Percentiles rank a stretch among this genome's conserved stretches.
phyloP scores from a whole-genome alignment of 2,113 vertebrate species.

The Carassius gibelio region DNA sequence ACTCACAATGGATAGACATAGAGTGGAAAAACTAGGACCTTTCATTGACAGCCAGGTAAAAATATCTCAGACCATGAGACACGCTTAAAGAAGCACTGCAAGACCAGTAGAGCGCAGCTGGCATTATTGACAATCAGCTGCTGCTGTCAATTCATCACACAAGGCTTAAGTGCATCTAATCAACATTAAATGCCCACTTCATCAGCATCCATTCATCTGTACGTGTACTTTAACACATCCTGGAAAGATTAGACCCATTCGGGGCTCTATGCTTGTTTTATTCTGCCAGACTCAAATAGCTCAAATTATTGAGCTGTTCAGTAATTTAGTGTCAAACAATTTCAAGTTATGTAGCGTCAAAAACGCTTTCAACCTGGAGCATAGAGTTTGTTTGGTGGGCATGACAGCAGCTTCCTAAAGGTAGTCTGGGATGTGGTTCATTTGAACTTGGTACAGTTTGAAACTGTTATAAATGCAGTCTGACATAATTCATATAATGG shows the following conservation, averaged over 20 bases:
- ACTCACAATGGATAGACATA: conserved; percentile 29
- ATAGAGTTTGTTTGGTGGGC: neutral
- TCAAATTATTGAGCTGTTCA: neutral
- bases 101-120: conserved; percentile 48
- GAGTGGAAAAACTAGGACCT: conserved; percentile 25
- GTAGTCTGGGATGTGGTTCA: neutral
- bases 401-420: neutral
- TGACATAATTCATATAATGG: too few relatives aligned
- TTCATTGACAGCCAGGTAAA: conserved; percentile 51
- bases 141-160: conserved; percentile 73
- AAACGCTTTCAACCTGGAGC: neutral
- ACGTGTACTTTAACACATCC: conserved; percentile 59
- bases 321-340: neutral
- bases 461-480: neutral
- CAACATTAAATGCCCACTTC: conserved; percentile 65
- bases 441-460: neutral
- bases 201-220: conserved; percentile 53
- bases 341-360: neutral
- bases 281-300: conserved; percentile 17
- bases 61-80: conserved; percentile 64
- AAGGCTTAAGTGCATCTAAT: conserved; percentile 69
- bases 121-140: conserved; percentile 63
- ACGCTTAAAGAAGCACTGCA: conserved; percentile 56
- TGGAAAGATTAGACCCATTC: conserved; percentile 44
- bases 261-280: neutral